phyloP scores from a whole-genome alignment of 2,113 vertebrate genomes.

The Maylandia zebra region DNA sequence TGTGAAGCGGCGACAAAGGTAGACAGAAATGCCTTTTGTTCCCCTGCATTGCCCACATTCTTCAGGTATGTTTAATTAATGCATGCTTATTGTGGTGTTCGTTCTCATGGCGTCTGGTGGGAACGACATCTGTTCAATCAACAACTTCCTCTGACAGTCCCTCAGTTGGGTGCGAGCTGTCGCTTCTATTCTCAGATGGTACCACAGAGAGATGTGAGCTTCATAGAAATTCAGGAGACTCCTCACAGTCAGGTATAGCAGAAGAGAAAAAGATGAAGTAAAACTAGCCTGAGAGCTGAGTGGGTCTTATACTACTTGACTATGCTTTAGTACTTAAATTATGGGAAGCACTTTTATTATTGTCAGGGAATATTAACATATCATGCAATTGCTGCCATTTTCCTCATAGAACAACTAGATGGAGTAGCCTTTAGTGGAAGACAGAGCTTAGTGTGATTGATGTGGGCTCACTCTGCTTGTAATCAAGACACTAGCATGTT shows the following conservation, averaged over 20 bases:
- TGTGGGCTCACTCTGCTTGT: conserved; percentile 20
- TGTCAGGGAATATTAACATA: conserved; percentile 41
- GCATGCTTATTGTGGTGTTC: conserved; percentile 40
- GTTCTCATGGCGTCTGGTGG: conserved; percentile 26
- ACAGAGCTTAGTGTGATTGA: conserved; percentile 19
- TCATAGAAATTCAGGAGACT: conserved; percentile 58
- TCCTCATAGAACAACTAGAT: conserved; percentile 4
- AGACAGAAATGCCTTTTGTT: conserved; percentile 25
- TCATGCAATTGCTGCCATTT: not conserved
- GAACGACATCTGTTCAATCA: conserved; percentile 66
- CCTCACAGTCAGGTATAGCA: conserved; percentile 26
- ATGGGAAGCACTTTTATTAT: conserved; percentile 43
- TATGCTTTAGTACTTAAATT: conserved; percentile 37
- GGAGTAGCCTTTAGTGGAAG: conserved; percentile 5
- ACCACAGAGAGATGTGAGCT: conserved; percentile 39
- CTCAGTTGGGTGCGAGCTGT: conserved; percentile 46
- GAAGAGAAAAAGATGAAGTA: conserved; percentile 21
- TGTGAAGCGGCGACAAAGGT: conserved; percentile 1
- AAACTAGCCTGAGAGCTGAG: conserved; percentile 17
- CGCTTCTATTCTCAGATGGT: conserved; percentile 47
- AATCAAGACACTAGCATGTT: conserved; percentile 46
- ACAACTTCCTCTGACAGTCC: conserved; percentile 61
- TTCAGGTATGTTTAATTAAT: conserved; percentile 62
- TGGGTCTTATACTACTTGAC: conserved; percentile 19
- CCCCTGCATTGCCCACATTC: conserved; percentile 18